Conservation (phyloP, 30 jellyfish, hydroid and myxozoan genomes). For the Cassiopea andromeda region DNA sequence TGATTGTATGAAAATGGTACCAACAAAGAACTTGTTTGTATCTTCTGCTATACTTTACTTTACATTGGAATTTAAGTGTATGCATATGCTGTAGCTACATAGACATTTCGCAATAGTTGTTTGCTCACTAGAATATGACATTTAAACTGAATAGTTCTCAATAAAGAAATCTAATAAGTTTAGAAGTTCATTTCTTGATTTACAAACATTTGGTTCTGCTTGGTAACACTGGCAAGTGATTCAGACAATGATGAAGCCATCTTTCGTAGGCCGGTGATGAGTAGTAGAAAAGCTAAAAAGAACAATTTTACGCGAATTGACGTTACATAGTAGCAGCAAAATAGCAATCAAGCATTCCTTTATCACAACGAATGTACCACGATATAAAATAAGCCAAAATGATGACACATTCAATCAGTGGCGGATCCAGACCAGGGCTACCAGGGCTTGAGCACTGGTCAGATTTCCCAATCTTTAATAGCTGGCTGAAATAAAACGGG, state of each 20-base stretch:
- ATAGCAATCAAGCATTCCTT: background rate
- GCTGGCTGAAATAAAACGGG: too few relatives aligned
- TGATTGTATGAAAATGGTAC: background rate
- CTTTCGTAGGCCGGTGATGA: background rate
- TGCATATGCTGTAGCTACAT: background rate
- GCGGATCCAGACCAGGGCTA: too few relatives aligned
- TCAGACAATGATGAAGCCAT: background rate
- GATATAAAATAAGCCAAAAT: background rate
- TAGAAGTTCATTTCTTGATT: background rate
- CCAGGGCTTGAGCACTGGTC: too few relatives aligned
- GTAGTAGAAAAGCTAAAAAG: background rate
- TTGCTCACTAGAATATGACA: background rate
- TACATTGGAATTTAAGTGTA: background rate
- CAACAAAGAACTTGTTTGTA: background rate
- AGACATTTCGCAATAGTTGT: background rate
- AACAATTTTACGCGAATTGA: background rate
- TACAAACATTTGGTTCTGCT: background rate
- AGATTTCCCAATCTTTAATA: too few relatives aligned
- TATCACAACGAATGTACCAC: background rate
- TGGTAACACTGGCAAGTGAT: background rate
- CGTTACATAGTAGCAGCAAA: background rate
- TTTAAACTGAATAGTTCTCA: background rate
- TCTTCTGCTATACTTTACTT: background rate
- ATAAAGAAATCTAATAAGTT: background rate
- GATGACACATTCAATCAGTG: too few relatives aligned